These are phyloP conservation scores for Mesembrinibis cayennensis DNA, from an alignment of 2,113 vertebrate genomes.

Conservation along the genomic window DNA sequence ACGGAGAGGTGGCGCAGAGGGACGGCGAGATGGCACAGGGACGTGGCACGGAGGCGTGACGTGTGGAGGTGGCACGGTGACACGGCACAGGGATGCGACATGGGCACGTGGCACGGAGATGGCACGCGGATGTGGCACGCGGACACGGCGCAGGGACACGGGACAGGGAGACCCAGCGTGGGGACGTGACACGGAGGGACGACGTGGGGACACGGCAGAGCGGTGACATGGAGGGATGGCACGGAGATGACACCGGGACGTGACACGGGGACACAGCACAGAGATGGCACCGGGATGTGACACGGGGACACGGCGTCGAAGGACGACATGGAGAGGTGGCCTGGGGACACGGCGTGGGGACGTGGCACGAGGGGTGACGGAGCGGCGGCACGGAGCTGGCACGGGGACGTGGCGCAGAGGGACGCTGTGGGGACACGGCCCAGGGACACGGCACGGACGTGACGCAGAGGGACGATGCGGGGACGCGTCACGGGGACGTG, in stretches of 20 bases:
- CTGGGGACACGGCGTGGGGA: not conserved
- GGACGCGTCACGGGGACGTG: not conserved
- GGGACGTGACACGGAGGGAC: accelerated
- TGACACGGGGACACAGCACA: not conserved
- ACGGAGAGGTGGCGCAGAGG: not conserved
- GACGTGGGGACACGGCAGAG: not conserved
- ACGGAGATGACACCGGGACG: not conserved
- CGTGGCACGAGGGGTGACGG: too few relatives aligned
- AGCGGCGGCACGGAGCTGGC: too few relatives aligned
- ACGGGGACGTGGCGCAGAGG: too few relatives aligned
- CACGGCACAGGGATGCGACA: not conserved
- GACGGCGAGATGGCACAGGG: not conserved
- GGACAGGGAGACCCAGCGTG: too few relatives aligned
- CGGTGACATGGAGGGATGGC: not conserved
- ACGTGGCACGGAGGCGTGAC: not conserved
- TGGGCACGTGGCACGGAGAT: too few relatives aligned
- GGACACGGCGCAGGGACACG: too few relatives aligned
- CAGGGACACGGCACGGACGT: too few relatives aligned
- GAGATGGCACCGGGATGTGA: not conserved
- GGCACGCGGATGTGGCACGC: too few relatives aligned
- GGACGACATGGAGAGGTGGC: not conserved
- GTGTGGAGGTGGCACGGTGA: not conserved
- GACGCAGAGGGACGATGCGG: too few relatives aligned
- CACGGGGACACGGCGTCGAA: not conserved
- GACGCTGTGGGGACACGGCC: too few relatives aligned